These are phyloP conservation scores for Okamejei kenojei DNA, from an alignment of 2,797 vertebrate genomes.

Conservation along the genomic window DNA sequence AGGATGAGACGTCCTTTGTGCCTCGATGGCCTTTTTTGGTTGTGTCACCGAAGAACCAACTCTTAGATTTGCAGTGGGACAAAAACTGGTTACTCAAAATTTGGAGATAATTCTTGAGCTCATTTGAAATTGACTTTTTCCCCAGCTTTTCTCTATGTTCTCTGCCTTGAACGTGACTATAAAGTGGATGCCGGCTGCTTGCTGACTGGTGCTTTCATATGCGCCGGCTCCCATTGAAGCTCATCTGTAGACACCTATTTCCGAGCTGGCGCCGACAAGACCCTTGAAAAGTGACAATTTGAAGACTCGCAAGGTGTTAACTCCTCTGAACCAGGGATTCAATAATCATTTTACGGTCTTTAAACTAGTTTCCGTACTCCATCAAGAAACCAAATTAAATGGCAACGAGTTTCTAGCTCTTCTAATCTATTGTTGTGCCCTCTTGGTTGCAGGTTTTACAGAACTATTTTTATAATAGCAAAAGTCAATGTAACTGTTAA, in stretches of 20 bases:
- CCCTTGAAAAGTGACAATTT: conserved; percentile 61
- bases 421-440: background rate
- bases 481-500: conserved; percentile 8
- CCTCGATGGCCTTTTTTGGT: background rate
- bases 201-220: conserved; percentile 58
- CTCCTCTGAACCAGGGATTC: conserved; percentile 44
- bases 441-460: background rate
- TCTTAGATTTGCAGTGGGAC: background rate
- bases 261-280: conserved; percentile 67
- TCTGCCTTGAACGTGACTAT: conserved; percentile 18
- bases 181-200: conserved; percentile 27
- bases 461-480: background rate
- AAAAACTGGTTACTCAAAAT: background rate
- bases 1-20: background rate
- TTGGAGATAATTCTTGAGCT: background rate
- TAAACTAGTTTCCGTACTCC: conserved; percentile 52
- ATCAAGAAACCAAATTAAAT: conserved; percentile 40
- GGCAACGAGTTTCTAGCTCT: conserved; percentile 38
- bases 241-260: conserved; percentile 57
- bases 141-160: background rate
- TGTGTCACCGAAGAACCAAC: background rate
- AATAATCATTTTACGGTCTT: conserved; percentile 43
- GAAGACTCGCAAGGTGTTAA: conserved; percentile 56
- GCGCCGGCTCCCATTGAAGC: conserved; percentile 52
- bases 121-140: conserved; percentile 29